Conservation (phyloP, 2,113 vertebrate species). For the Mixornis gularis region DNA sequence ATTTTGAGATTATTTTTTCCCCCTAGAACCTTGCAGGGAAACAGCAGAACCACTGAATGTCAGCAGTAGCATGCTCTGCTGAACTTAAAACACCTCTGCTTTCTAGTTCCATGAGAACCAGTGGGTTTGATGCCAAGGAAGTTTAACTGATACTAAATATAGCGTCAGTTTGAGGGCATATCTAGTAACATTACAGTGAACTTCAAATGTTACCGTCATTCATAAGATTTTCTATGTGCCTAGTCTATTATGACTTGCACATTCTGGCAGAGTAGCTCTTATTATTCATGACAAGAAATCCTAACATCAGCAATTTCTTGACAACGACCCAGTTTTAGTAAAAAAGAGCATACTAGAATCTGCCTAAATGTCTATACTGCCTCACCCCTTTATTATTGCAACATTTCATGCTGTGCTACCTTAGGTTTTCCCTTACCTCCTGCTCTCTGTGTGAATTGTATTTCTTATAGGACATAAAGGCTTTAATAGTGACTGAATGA, state of each 20-base stretch:
- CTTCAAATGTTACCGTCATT: constrained; percentile 33
- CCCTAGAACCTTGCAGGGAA: neutral
- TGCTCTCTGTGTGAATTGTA: neutral
- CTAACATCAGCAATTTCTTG: constrained; percentile 38
- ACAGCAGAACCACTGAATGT: neutral
- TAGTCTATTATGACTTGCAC: constrained; percentile 46
- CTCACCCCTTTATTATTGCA: neutral
- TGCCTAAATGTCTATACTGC: neutral
- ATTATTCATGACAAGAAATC: constrained; percentile 43
- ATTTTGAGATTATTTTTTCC: constrained; percentile 19
- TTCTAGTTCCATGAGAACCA: constrained; percentile 49
- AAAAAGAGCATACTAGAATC: neutral
- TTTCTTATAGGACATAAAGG: neutral
- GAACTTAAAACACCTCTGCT: constrained; percentile 58
- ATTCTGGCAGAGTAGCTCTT: constrained; percentile 25
- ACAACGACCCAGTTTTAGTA: constrained; percentile 26
- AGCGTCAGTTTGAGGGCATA: constrained; percentile 49
- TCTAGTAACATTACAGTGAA: constrained; percentile 42
- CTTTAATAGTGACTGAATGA: neutral
- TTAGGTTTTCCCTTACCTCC: neutral
- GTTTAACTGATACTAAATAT: constrained; percentile 57
- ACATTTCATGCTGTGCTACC: neutral
- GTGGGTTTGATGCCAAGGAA: constrained; percentile 7
- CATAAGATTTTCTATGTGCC: constrained; percentile 27
- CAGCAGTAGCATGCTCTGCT: constrained; percentile 20